Percentiles rank a stretch among this genome's conserved stretches.
Conservation (phyloP, 2,888 invertebrate genomes). For the Sinhomidia bicolor region DNA sequence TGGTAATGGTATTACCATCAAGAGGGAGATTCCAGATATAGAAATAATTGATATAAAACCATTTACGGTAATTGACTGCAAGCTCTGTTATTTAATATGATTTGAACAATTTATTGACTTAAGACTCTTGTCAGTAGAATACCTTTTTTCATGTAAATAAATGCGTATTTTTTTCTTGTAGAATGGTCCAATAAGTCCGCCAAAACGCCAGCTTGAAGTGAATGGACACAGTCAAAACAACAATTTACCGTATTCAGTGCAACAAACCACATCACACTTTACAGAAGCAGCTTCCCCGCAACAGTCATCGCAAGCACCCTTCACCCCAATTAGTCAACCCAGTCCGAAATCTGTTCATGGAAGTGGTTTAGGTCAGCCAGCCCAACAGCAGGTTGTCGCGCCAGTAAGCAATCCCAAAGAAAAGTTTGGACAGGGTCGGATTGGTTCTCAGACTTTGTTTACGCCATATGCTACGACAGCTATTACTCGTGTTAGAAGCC, state of each 20-base stretch:
- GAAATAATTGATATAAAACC: constrained; percentile 39
- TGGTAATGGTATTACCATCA: constrained; percentile 34
- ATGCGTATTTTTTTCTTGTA: constrained; percentile 53
- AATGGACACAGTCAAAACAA: constrained; percentile 71
- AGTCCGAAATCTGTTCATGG: constrained; percentile 61
- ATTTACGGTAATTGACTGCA: constrained; percentile 40
- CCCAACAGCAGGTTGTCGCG: constrained; percentile 72
- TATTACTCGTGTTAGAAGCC: constrained; percentile 78
- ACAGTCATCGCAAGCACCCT: constrained; percentile 43
- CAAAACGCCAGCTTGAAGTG: constrained; percentile 61
- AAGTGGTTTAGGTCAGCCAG: constrained; percentile 52
- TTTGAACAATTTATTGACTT: no score
- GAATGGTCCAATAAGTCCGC: constrained; percentile 75
- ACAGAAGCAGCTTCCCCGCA: background rate
- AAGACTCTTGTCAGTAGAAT: no score
- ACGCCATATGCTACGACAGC: constrained; percentile 79
- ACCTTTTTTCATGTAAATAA: no score
- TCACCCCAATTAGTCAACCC: constrained; percentile 59
- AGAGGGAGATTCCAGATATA: constrained; percentile 45
- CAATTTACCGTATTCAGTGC: constrained; percentile 10
- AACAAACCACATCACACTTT: background rate
- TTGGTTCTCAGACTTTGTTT: constrained; percentile 77
- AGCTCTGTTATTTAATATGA: no score
- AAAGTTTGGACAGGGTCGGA: constrained; percentile 73
- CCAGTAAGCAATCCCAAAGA: constrained; percentile 70